phyloP scores from a whole-genome alignment of 2,797 vertebrate species.

The Alca torda region DNA sequence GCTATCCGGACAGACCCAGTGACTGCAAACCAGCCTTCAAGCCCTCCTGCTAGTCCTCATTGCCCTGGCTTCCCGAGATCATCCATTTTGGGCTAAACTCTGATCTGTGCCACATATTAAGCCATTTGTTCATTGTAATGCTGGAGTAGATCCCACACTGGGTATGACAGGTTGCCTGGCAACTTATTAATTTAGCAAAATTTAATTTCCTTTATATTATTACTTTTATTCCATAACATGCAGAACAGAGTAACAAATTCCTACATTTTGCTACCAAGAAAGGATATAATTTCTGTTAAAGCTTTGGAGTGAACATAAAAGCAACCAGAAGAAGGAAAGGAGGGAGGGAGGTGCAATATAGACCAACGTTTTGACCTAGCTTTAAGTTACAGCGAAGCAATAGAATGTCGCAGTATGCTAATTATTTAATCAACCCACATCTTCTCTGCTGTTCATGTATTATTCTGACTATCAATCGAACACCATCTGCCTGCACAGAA shows the following conservation, averaged over 20 bases:
- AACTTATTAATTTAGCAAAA: conserved; percentile 39
- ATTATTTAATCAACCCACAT: conserved; percentile 66
- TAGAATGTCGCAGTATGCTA: conserved; percentile 63
- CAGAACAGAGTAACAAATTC: neutral
- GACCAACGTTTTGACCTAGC: conserved; percentile 34
- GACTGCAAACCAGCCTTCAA: neutral
- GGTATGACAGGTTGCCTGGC: neutral
- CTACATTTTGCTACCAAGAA: neutral
- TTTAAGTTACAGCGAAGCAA: conserved; percentile 45
- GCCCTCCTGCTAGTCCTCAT: neutral
- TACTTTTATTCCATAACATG: neutral
- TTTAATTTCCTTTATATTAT: conserved; percentile 31
- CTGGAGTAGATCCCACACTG: neutral
- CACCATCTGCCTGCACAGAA: conserved; percentile 58
- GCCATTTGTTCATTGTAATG: neutral
- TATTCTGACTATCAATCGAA: conserved; percentile 52
- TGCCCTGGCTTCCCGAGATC: neutral
- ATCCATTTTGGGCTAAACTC: neutral
- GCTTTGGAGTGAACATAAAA: neutral
- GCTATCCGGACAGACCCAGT: rapidly evolving
- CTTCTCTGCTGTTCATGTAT: conserved; percentile 59
- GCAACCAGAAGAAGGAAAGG: neutral
- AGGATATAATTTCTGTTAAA: neutral
- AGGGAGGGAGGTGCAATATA: neutral
- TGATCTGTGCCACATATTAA: neutral